Conservation (phyloP, 2,797 vertebrate genomes). For the Pseudotriccus pelzelni region DNA sequence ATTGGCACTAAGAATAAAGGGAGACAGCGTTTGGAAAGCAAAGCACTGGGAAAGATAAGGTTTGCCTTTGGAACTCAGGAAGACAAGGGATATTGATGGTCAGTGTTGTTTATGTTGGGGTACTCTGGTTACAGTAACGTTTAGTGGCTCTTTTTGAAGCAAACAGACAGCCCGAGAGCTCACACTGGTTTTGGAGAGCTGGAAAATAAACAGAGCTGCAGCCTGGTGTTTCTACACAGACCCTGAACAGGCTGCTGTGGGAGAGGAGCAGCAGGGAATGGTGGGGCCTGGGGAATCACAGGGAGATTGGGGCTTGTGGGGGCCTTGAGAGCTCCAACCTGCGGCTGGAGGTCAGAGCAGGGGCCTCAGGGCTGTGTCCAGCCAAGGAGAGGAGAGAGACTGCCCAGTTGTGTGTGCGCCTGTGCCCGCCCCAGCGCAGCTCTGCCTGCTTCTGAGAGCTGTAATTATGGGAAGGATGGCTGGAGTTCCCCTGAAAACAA, state of each 20-base stretch:
- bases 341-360: background rate
- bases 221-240: background rate
- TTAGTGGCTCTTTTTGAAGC: background rate
- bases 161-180: background rate
- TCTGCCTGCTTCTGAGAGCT: background rate
- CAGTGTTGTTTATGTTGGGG: background rate
- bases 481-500: constrained; percentile 83
- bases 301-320: accelerated
- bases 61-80: background rate
- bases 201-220: background rate
- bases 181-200: background rate
- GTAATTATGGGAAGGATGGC: constrained; percentile 36
- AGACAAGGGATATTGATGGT: background rate
- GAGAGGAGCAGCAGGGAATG: background rate
- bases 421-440: background rate
- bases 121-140: background rate
- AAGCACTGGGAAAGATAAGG: background rate
- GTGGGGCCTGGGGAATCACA: background rate
- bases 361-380: background rate
- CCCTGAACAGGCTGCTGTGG: background rate
- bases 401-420: background rate
- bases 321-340: background rate
- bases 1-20: constrained; percentile 24
- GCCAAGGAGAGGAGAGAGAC: too few relatives aligned
- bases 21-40: background rate